Conservation (phyloP, 2,888 invertebrate genomes). For the Lochmaea crataegi region DNA sequence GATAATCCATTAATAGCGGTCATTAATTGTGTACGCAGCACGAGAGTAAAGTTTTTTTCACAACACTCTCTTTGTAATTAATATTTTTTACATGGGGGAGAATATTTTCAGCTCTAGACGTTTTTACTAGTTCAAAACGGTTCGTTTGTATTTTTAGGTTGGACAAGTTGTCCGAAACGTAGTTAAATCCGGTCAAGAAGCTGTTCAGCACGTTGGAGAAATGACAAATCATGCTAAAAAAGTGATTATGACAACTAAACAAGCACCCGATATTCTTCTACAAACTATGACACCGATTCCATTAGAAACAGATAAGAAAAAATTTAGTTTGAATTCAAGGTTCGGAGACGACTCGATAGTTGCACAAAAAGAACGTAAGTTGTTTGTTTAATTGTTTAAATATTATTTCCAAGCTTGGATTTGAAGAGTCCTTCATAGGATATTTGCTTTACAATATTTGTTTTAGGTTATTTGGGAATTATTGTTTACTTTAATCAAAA, state of each 20-base stretch:
- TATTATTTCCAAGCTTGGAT: neutral
- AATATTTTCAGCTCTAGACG: too few relatives aligned
- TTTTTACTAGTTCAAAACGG: neutral
- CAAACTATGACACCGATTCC: constrained; percentile 20
- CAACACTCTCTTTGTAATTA: too few relatives aligned
- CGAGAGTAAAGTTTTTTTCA: too few relatives aligned
- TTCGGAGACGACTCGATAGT: constrained; percentile 22
- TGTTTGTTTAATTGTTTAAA: neutral
- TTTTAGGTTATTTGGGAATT: too few relatives aligned
- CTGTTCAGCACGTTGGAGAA: constrained; percentile 58
- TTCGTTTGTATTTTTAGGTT: constrained; percentile 44
- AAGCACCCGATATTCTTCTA: constrained; percentile 30
- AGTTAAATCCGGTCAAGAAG: constrained; percentile 59
- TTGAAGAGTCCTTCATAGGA: too few relatives aligned
- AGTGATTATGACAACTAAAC: constrained; percentile 35
- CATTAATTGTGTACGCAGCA: too few relatives aligned
- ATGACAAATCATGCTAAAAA: constrained; percentile 57
- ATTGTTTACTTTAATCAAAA: too few relatives aligned
- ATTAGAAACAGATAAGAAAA: neutral
- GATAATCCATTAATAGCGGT: too few relatives aligned
- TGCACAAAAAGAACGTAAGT: constrained; percentile 15
- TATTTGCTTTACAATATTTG: too few relatives aligned
- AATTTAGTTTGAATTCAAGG: constrained; percentile 16
- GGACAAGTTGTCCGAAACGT: constrained; percentile 59
- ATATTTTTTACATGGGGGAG: too few relatives aligned